Evolutionary conservation across 2,113 vertebrate genomes (phyloP), one percentile per base, ranked within the genome.

Genomic region (Colius striatus): DNA sequence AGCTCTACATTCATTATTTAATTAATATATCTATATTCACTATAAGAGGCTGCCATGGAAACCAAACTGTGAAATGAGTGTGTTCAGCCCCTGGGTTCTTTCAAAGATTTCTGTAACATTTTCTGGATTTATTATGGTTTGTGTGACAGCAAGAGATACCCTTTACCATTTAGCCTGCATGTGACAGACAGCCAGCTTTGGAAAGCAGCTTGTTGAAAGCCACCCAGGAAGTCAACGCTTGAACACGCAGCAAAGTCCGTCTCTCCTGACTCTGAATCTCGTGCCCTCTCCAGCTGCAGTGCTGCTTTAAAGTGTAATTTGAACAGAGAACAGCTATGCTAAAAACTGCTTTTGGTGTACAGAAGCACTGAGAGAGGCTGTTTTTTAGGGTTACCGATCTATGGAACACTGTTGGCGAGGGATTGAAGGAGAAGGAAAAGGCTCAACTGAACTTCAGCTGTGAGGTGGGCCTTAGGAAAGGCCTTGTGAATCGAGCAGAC

Each of bases 171-270:
- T 1, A 89, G 60, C 17, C 38, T 91, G 75, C 70, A 38, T 54
- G 16, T 34, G 43, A 43, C 45, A 65, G 79, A 16, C 55, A 68
- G 38, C 3, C 47, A 66, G n/a, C 30, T 77, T 47, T 67, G 48
- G 47, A 18, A 68, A 1, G 23, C 1, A 5, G 23, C 27, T 63
- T 47, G 27, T 45, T 87, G 71, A 89, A 61, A 63, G 51, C 63
- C 53, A 11, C 36, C 6, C 1, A 5, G 50, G 70, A 74, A 62
- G 26, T 86, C 48, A 38, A 4, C 0, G 0, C n/a, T 11, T 45
- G 50, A 65, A 11, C 25, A 26, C 0, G 0, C 0, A 0, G 5
- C 53, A n/a, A 50, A 36, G 66, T 34, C 34, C 1, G 2, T 21
- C 30, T 62, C 36, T 76, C 30, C n/a, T 63, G 50, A 23, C 16